A percentile compares a stretch with the other conserved stretches of the same genome.
Evolutionary conservation across 2,888 invertebrate species (phyloP).

Genomic region (Eupeodes luniger): DNA sequence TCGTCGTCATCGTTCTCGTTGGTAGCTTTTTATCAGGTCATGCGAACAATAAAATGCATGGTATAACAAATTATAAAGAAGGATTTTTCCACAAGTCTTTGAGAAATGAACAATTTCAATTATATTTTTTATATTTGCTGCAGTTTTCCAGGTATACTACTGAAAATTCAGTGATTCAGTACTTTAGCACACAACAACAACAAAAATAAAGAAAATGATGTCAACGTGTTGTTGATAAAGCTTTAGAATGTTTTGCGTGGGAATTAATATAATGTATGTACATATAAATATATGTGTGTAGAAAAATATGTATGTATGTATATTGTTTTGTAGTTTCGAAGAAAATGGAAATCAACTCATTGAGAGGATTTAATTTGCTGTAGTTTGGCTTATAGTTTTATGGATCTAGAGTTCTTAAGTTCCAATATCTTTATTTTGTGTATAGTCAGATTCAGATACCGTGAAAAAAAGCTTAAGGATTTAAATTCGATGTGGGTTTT

Average conservation of each 20-base stretch:
- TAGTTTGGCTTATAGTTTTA: too few species aligned
- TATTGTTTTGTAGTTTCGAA: too few species aligned
- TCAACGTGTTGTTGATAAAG: slow-evolving; percentile 5
- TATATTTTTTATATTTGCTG: background rate
- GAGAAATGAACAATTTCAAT: slow-evolving; percentile 56
- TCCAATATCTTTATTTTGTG: too few species aligned
- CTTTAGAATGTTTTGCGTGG: slow-evolving; percentile 1
- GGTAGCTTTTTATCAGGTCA: background rate
- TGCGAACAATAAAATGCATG: slow-evolving; percentile 54
- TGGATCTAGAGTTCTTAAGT: too few species aligned
- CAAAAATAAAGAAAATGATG: background rate
- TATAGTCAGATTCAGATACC: too few species aligned
- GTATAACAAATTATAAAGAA: slow-evolving; percentile 52
- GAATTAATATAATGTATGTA: background rate
- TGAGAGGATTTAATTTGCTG: too few species aligned
- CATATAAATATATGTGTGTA: background rate
- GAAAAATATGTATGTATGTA: too few species aligned
- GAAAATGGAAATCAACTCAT: too few species aligned
- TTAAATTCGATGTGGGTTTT: too few species aligned
- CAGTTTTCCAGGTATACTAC: slow-evolving; percentile 5
- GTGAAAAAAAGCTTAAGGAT: too few species aligned
- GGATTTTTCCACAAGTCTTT: slow-evolving; percentile 49
- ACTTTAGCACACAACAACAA: background rate
- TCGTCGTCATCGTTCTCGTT: background rate
- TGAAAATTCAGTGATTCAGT: slow-evolving; percentile 45